phyloP scores from a whole-genome alignment of 2,888 invertebrate species.

The Ischnus inquisitorius region DNA sequence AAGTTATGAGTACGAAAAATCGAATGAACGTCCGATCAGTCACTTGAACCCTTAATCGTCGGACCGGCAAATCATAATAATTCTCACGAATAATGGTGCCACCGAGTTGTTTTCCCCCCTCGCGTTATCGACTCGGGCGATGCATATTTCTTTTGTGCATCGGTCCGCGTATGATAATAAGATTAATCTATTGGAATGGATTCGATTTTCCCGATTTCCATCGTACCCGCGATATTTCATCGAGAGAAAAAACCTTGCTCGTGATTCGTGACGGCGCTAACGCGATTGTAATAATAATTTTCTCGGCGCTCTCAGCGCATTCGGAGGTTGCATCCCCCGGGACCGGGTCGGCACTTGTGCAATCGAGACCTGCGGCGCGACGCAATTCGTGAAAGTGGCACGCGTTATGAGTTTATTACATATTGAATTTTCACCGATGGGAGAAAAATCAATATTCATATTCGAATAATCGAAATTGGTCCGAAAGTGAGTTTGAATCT shows the following conservation, averaged over 20 bases:
- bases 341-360: too few species aligned
- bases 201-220: conserved; percentile 53
- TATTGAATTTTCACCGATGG: too few species aligned
- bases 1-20: conserved; percentile 15
- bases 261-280: conserved; percentile 64
- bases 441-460: too few species aligned
- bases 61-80: conserved; percentile 56
- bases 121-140: conserved; percentile 9
- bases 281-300: conserved; percentile 70
- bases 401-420: too few species aligned
- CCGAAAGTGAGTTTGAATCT: too few species aligned
- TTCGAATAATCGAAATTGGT: too few species aligned
- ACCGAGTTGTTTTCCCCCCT: conserved; percentile 7
- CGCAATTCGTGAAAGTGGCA: not conserved
- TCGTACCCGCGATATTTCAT: conserved; percentile 35
- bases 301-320: conserved; percentile 56
- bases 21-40: conserved; percentile 49
- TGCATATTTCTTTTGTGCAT: conserved; percentile 43
- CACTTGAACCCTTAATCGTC: conserved; percentile 28
- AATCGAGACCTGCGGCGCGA: too few species aligned
- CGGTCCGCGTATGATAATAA: conserved; percentile 30
- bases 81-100: conserved; percentile 55
- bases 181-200: conserved; percentile 53
- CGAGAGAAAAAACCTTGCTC: conserved; percentile 14
- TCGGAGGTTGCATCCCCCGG: not conserved